Evolutionary conservation across 2,888 invertebrate genomes (phyloP).

Genomic region (Melanotus villosus): DNA sequence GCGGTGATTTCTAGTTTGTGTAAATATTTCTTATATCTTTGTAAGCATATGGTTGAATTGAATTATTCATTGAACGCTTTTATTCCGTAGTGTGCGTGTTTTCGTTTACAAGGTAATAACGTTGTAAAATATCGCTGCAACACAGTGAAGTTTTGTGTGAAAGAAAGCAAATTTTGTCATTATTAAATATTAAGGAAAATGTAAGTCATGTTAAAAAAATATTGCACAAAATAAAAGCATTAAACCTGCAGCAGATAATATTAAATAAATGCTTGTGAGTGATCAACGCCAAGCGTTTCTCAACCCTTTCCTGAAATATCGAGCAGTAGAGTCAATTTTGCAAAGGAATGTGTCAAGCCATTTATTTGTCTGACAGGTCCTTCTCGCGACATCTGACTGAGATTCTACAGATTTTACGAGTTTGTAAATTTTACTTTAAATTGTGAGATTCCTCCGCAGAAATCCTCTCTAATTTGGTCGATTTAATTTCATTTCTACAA

Average conservation of each 20-base stretch:
- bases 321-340: constrained; percentile 42
- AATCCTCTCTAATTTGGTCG: constrained; percentile 25
- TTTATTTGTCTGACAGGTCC: constrained; percentile 42
- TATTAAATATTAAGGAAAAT: too few species aligned
- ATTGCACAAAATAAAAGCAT: too few species aligned
- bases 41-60: not conserved
- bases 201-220: too few species aligned
- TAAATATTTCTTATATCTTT: not conserved
- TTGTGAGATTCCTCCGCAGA: constrained; percentile 38
- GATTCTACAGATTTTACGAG: constrained; percentile 44
- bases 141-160: too few species aligned
- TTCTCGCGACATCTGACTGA: constrained; percentile 43
- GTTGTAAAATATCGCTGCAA: too few species aligned
- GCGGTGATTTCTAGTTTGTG: not conserved
- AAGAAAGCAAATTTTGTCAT: too few species aligned
- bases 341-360: constrained; percentile 45
- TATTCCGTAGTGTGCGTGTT: not conserved
- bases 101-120: not conserved
- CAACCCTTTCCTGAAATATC: constrained; percentile 41
- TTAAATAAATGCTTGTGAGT: constrained; percentile 7
- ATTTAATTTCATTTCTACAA: constrained; percentile 15
- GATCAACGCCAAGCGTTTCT: constrained; percentile 30
- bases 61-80: not conserved
- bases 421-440: constrained; percentile 41
- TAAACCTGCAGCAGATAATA: not conserved